Evolutionary conservation across 2,113 vertebrate species (phyloP).

Genomic region (Chamaea fasciata): DNA sequence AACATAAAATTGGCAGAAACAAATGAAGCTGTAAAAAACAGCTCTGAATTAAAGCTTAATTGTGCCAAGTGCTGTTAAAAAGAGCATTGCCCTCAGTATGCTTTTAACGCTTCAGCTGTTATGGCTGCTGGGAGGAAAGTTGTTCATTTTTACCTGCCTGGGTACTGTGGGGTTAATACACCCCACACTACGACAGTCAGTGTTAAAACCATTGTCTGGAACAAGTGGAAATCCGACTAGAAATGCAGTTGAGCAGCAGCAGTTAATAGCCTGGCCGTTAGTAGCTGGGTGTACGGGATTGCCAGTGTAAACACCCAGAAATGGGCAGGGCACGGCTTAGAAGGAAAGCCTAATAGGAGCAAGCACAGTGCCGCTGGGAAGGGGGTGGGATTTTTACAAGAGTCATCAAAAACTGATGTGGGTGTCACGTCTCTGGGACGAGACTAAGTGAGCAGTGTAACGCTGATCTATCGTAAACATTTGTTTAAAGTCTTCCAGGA

Average conservation of each 20-base stretch:
- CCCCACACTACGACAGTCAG: rapidly evolving
- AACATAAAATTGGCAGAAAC: constrained; percentile 45
- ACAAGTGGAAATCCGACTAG: background rate
- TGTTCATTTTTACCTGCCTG: background rate
- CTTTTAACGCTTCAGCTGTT: constrained; percentile 26
- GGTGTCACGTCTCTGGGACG: background rate
- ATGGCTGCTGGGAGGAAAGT: background rate
- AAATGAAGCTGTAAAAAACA: constrained; percentile 54
- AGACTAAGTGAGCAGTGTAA: background rate
- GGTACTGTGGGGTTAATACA: background rate
- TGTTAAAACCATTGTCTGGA: background rate
- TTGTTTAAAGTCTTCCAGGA: background rate
- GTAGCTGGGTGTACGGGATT: background rate
- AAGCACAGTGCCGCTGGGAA: background rate
- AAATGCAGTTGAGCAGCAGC: background rate
- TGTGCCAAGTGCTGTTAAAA: constrained; percentile 49
- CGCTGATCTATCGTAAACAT: background rate
- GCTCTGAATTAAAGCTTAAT: constrained; percentile 45
- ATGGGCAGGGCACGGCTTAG: background rate
- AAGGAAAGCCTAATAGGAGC: background rate
- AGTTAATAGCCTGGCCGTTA: background rate
- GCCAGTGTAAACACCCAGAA: background rate
- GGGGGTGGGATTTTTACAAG: background rate
- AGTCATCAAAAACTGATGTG: background rate
- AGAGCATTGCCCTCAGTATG: background rate